Percentiles rank a stretch among this genome's conserved stretches.
Evolutionary conservation across 1,140 invertebrate genomes (phyloP).

Genomic region (Ladona fulva): DNA sequence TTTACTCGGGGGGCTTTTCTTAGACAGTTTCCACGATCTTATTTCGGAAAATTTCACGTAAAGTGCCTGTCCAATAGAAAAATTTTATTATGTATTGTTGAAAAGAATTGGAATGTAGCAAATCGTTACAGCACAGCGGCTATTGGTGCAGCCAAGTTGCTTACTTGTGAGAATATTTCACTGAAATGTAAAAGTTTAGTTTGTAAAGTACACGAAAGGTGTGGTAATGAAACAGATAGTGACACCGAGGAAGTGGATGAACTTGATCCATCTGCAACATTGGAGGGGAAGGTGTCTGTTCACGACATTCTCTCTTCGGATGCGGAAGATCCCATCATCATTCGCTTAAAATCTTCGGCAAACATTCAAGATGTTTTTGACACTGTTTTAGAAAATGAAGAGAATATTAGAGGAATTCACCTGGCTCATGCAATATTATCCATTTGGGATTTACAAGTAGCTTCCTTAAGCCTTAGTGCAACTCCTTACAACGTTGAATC

Average conservation of each 20-base stretch:
- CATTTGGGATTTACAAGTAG: slow-evolving; percentile 7
- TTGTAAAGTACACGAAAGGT: not conserved
- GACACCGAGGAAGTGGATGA: not conserved
- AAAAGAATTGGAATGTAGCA: no score
- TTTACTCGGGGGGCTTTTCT: not conserved
- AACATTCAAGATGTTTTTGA: slow-evolving; percentile 10
- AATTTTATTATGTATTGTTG: no score
- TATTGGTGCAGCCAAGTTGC: no score
- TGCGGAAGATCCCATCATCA: not conserved
- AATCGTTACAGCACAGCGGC: no score
- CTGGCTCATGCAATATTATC: not conserved
- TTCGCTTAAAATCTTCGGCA: not conserved
- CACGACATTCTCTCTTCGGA: not conserved
- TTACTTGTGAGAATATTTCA: no score
- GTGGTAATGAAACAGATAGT: not conserved
- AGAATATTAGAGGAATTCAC: not conserved
- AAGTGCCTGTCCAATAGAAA: not conserved
- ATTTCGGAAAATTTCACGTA: not conserved
- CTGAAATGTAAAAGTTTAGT: no score
- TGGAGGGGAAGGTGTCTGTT: not conserved
- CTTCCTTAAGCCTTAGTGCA: not conserved
- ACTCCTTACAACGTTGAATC: not conserved
- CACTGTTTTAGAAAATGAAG: not conserved
- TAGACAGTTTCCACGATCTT: not conserved
- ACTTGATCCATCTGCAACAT: not conserved